Base-by-base conservation (phyloP, 2,113 vertebrate species). In the Pseudorhombus dupliciocellatus region DNA sequence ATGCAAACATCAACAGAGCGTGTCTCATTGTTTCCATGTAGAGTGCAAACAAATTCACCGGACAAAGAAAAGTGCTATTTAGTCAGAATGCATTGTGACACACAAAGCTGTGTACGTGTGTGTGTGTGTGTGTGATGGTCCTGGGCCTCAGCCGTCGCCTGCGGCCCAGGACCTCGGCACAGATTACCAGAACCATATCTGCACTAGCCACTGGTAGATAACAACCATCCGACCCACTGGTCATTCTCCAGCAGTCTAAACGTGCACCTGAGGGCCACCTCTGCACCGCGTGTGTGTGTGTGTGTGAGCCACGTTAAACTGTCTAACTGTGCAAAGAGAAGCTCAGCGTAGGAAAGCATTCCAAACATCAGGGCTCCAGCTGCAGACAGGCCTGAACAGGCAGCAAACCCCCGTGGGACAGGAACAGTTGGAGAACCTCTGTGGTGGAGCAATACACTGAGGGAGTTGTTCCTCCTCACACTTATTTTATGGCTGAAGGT, bases 321-420 rank as follows among this genome's bases (percentile, higher is more conserved):
- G 30, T 69, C 37, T 57, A 10, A 14, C 18, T 50, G 24, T 24
- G 37, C 21, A n/a, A 30, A 37, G 55, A 75, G 61, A 66, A 65
- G 64, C 28, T 28, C 20, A 46, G 37, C 20, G 30, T 56, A 61
- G 28, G 48, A 24, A 44, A 77, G 64, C 85, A 84, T 84, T 87
- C 82, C 84, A 72, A 20, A 50, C 73, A 51, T 48, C n/a, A 31
- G 73, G n/a, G 31, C 69, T 54, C 7, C 10, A 3, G 58, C 44
- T 68, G 69, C 56, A 11, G 64, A 77, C 87, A 84, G 76, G 86
- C 73, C 79, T 66, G 40, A 60, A 60, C 87, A 82, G 66, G 87
- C 44, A 61, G 18, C 57, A 21, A 20, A 21, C 75, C 26, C 75
- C 86, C 75, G 22, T n/a, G 28, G 75, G 85, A 87, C 57, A 62